Percentiles rank a stretch among this genome's conserved stretches.
These are phyloP conservation scores for Paratilapia polleni DNA, from an alignment of 2,113 vertebrate genomes.

Conservation along the genomic window DNA sequence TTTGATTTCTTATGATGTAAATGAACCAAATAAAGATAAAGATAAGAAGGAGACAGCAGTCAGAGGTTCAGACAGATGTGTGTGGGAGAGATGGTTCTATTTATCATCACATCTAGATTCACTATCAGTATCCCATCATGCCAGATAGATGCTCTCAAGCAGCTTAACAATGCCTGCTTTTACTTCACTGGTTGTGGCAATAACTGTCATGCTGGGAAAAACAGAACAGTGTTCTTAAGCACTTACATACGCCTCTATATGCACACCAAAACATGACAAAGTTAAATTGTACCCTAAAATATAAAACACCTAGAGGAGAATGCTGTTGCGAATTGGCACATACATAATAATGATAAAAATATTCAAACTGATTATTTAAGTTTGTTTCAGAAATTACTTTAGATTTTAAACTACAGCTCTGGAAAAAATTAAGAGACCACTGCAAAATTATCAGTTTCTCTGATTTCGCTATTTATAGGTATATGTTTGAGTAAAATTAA, in stretches of 20 bases:
- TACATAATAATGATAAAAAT: background rate
- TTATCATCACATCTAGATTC: background rate
- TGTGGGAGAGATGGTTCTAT: background rate
- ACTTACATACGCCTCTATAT: background rate
- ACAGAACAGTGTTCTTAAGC: background rate
- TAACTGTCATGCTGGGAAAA: background rate
- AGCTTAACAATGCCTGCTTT: constrained; percentile 40
- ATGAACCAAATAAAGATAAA: no score
- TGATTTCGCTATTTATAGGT: no score
- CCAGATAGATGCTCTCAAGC: constrained; percentile 48
- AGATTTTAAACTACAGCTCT: no score
- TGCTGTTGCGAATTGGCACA: no score
- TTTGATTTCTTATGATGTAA: no score
- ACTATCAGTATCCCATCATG: constrained; percentile 26
- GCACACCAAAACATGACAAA: background rate
- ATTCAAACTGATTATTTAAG: no score
- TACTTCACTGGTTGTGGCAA: background rate
- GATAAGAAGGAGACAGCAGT: background rate
- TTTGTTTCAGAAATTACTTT: background rate
- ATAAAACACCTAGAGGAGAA: no score
- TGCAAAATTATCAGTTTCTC: no score
- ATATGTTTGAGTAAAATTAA: no score
- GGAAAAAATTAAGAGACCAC: no score
- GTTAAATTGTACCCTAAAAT: background rate
- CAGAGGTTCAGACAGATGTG: background rate